Conservation (phyloP, 2,888 invertebrate species). For the Latheticus oryzae region DNA sequence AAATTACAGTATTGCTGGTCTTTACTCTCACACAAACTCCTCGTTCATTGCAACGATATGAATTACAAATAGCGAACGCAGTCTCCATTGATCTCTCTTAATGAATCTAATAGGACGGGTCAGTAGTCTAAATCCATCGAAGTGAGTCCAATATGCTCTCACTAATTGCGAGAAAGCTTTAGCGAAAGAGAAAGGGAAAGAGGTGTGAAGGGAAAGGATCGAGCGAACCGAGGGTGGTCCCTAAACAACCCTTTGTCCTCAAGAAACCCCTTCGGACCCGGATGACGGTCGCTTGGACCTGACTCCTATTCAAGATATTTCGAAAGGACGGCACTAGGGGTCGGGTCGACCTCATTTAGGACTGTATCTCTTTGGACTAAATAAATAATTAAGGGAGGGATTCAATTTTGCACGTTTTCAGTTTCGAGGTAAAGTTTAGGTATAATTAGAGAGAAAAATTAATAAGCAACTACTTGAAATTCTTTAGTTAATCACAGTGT, state of each 20-base stretch:
- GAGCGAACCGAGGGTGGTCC: slow-evolving; percentile 51
- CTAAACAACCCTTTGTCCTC: slow-evolving; percentile 59
- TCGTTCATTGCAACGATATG: slow-evolving; percentile 25
- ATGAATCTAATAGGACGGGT: slow-evolving; percentile 45
- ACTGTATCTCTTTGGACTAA: slow-evolving; percentile 32
- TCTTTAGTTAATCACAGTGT: no score
- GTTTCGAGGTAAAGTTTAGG: background rate
- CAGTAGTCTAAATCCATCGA: slow-evolving; percentile 49
- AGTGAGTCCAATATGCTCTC: slow-evolving; percentile 51
- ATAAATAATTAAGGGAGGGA: slow-evolving; percentile 33
- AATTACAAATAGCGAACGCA: slow-evolving; percentile 29
- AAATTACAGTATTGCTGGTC: slow-evolving; percentile 5
- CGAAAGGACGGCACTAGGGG: slow-evolving; percentile 27
- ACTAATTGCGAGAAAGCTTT: slow-evolving; percentile 54
- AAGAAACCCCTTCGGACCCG: slow-evolving; percentile 52
- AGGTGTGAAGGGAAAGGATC: slow-evolving; percentile 10
- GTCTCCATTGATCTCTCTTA: slow-evolving; percentile 30
- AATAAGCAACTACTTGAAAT: no score
- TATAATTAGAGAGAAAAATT: background rate
- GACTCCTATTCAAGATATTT: slow-evolving; percentile 34
- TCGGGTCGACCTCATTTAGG: slow-evolving; percentile 34
- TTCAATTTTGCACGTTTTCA: slow-evolving; percentile 12
- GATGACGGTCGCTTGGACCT: slow-evolving; percentile 35
- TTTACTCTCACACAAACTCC: slow-evolving; percentile 20
- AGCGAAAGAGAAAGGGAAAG: no score